phyloP scores from a whole-genome alignment of 2,797 vertebrate genomes.

The Chrosomus eos region DNA sequence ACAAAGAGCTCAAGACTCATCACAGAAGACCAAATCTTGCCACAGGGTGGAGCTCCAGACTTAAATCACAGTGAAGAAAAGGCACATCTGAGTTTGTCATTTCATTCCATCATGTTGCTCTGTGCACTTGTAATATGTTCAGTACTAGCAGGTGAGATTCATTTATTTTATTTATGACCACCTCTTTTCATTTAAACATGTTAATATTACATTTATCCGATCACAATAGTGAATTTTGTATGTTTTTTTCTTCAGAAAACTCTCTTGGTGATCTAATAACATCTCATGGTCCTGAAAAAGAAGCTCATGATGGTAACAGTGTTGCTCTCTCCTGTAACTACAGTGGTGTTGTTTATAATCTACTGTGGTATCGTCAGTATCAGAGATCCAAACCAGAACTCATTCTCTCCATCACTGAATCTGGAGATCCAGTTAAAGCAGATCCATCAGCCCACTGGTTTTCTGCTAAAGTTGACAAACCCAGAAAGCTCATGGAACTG shows the following conservation, averaged over 20 bases:
- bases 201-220: no score
- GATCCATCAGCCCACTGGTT: slow-evolving; percentile 15
- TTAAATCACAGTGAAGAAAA: no score
- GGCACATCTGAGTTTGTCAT: no score
- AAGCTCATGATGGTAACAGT: neutral
- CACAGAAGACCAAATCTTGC: no score
- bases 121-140: no score
- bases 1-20: neutral
- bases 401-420: slow-evolving; percentile 29
- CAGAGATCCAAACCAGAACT: slow-evolving; percentile 20
- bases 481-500: slow-evolving; percentile 19
- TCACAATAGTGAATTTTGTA: no score
- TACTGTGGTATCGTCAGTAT: slow-evolving; percentile 46
- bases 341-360: neutral
- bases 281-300: neutral
- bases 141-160: no score
- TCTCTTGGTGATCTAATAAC: neutral
- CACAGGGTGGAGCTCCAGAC: no score
- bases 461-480: slow-evolving; percentile 10
- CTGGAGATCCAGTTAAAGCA: slow-evolving; percentile 8
- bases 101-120: no score
- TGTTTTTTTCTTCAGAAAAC: neutral
- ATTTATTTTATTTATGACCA: no score
- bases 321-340: slow-evolving; percentile 38
- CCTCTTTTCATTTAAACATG: no score